Conservation (phyloP, 1,140 invertebrate genomes). For the Lasioglossum albipes region DNA sequence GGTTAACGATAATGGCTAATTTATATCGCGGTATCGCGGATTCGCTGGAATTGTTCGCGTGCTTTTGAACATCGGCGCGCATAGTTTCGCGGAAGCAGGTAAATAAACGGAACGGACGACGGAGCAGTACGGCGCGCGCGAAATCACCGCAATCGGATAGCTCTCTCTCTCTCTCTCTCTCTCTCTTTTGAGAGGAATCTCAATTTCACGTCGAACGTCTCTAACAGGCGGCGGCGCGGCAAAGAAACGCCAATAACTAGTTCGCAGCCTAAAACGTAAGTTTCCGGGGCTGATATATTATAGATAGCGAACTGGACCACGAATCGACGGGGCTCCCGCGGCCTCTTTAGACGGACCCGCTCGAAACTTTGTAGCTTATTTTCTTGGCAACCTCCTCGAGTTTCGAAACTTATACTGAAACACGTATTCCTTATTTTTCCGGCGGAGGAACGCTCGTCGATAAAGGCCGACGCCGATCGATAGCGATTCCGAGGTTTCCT, state of each 20-base stretch:
- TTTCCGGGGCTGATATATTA: constrained; percentile 10
- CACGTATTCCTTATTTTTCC: constrained; percentile 20
- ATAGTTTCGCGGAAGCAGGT: too few relatives aligned
- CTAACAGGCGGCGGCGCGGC: not conserved
- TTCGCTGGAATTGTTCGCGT: too few relatives aligned
- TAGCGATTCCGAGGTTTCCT: not conserved
- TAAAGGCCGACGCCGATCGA: not conserved
- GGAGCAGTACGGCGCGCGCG: too few relatives aligned
- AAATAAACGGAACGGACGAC: too few relatives aligned
- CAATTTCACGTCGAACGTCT: too few relatives aligned
- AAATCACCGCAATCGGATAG: too few relatives aligned
- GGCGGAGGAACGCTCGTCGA: too few relatives aligned
- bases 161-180: too few relatives aligned
- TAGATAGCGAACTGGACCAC: not conserved
- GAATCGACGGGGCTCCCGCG: not conserved
- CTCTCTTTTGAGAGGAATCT: too few relatives aligned
- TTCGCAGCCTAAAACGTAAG: not conserved
- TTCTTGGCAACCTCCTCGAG: constrained; percentile 22
- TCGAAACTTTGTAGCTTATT: constrained; percentile 28
- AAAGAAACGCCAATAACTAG: not conserved
- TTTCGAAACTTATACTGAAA: not conserved
- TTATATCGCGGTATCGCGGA: too few relatives aligned
- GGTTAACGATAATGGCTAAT: too few relatives aligned
- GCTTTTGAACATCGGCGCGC: too few relatives aligned
- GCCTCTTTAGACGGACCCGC: not conserved